phyloP scores from a whole-genome alignment of 2,113 vertebrate genomes.

The Harpagus bidentatus region DNA sequence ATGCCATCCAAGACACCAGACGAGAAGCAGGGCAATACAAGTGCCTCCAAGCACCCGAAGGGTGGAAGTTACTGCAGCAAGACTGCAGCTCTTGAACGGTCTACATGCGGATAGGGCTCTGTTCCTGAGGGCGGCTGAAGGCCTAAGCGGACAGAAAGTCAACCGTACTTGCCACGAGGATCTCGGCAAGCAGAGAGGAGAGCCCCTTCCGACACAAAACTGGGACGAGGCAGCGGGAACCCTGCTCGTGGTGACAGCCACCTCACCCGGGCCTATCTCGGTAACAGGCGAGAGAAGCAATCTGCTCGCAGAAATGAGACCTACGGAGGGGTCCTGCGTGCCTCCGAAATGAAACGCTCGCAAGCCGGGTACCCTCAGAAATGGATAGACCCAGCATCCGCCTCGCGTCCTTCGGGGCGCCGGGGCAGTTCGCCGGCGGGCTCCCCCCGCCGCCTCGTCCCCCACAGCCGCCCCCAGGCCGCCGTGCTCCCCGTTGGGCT shows the following conservation, averaged over 20 bases:
- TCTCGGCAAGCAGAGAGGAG: background rate
- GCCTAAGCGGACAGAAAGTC: background rate
- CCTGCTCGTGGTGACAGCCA: too few relatives aligned
- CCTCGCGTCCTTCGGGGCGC: background rate
- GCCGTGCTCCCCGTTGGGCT: background rate
- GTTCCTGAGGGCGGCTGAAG: background rate
- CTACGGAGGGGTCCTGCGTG: fast-evolving
- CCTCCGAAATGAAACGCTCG: fast-evolving
- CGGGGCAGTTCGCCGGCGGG: background rate
- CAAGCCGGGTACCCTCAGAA: background rate
- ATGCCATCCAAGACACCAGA: background rate
- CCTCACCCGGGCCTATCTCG: too few relatives aligned
- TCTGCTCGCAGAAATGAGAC: background rate
- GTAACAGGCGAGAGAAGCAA: background rate
- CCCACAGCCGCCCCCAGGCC: background rate
- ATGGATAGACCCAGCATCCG: fast-evolving
- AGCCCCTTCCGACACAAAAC: background rate
- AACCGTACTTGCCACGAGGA: fast-evolving
- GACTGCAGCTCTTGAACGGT: background rate
- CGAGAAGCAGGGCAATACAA: background rate
- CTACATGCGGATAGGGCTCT: fast-evolving
- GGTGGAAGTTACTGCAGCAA: background rate
- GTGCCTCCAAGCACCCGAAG: background rate
- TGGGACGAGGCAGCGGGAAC: fast-evolving
- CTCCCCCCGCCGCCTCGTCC: background rate